phyloP scores from a whole-genome alignment of 2,113 vertebrate species.

The Pygoscelis antarcticus region DNA sequence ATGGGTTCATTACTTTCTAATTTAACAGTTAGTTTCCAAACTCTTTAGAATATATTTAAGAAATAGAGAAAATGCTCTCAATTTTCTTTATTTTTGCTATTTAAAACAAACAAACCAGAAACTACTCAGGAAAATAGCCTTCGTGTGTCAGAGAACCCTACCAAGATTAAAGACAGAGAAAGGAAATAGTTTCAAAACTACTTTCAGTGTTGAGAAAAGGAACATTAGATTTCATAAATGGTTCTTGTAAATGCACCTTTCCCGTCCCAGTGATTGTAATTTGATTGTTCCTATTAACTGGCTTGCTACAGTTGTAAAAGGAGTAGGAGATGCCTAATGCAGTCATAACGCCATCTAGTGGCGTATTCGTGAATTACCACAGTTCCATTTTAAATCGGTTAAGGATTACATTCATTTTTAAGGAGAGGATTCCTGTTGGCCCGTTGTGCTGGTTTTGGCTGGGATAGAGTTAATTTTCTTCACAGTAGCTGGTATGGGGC shows the following conservation, averaged over 20 bases:
- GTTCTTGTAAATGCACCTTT: background rate
- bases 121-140: background rate
- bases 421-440: background rate
- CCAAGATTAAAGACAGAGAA: background rate
- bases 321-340: fast-evolving
- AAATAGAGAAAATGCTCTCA: background rate
- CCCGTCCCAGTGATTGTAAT: fast-evolving
- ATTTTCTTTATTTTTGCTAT: background rate
- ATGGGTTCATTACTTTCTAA: background rate
- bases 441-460: no score
- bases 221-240: background rate
- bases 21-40: background rate
- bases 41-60: background rate
- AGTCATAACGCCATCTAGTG: slow-evolving; percentile 25
- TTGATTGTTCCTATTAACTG: background rate
- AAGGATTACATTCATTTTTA: fast-evolving
- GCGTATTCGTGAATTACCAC: background rate
- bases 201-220: background rate
- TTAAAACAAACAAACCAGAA: background rate
- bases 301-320: fast-evolving
- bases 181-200: background rate
- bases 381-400: fast-evolving
- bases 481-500: no score
- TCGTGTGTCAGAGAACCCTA: background rate
- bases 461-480: no score